Evolutionary conservation across 2,888 invertebrate genomes (phyloP).

Genomic region (Heliconius hortense): DNA sequence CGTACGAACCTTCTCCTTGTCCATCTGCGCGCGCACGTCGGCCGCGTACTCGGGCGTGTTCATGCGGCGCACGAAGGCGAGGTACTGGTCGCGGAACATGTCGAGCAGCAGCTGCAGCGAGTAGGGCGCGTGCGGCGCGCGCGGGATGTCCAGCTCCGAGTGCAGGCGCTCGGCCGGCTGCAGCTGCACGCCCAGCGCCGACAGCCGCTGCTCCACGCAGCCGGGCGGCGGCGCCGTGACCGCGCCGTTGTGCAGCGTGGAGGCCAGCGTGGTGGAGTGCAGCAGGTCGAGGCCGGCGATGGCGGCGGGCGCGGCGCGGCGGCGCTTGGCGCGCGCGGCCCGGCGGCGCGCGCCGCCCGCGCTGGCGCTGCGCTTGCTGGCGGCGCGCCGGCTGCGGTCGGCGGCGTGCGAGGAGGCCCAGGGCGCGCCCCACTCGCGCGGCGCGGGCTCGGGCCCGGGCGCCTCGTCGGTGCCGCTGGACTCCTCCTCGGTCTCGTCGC

Average conservation of each 20-base stretch:
- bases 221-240: conserved; percentile 93
- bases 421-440: conserved; percentile 79
- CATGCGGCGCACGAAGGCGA: conserved; percentile 92
- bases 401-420: conserved; percentile 64
- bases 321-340: conserved; percentile 67
- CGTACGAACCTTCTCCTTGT: conserved; percentile 86
- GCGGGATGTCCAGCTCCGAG: conserved; percentile 91
- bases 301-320: conserved; percentile 79
- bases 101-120: conserved; percentile 93
- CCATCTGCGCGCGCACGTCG: conserved; percentile 88
- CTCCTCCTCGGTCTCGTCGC: conserved; percentile 77
- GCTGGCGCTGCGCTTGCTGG: conserved; percentile 74
- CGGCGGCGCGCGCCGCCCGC: conserved; percentile 72
- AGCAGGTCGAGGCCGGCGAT: conserved; percentile 94
- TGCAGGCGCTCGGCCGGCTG: conserved; percentile 85
- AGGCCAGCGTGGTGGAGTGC: conserved; percentile 93
- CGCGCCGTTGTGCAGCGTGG: conserved; percentile 89
- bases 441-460: conserved; percentile 75
- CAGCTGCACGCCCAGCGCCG: conserved; percentile 86
- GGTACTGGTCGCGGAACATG: conserved; percentile 92
- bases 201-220: conserved; percentile 94
- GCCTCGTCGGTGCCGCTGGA: conserved; percentile 76
- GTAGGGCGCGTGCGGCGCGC: conserved; percentile 90
- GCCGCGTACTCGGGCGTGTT: conserved; percentile 88
- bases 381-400: conserved; percentile 71